Evolutionary conservation across 2,888 invertebrate genomes (phyloP), one percentile per base, ranked within the genome.

Genomic region (Neoitamus cyanurus): DNA sequence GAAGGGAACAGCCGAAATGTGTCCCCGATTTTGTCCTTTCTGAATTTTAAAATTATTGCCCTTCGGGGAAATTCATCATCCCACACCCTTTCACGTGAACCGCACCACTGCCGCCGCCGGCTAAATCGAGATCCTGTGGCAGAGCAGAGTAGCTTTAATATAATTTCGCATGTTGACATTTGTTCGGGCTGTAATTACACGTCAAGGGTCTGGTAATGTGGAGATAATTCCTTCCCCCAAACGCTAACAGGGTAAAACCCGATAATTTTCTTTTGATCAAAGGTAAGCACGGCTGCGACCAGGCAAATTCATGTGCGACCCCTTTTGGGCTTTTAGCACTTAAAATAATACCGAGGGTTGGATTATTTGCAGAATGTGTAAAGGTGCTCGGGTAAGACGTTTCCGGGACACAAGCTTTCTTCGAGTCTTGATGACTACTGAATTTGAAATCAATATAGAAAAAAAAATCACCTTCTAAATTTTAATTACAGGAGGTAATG

Each of bases 141-240:
- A 25, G 28, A 36, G 84, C 68, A 30, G 77, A 58, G 42, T 37
- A 84, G 48, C 58, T 84, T 84, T 84, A 85, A 86, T 83, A 83
- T 69, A 80, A 86, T 86, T 84, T 83, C 34, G 25, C 15, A 84
- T 84, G 84, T 84, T 86, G 86, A 86, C 86, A 86, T 86, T 86
- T 84, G 86, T 86, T 80, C 72, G 30, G 73, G 37, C 68, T 84
- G 78, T 84, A 84, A 86, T 86, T 86, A 73, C 48, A 72, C 36
- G 77, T 80, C 83, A 30, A 34, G 83, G 80, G 73, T 83, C 31
- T 83, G 36, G 30, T 84, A 48, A 83, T 83, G 72, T 58, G 73
- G 58, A 31, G 83, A 83, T 84, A 84, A 86, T 83, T 25, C 46
- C 36, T 31, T 36, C 69, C 37, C 69, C 28, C n/a, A 15, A 58